Conservation (phyloP, 2,797 vertebrate species). For the Coilia nasus region DNA sequence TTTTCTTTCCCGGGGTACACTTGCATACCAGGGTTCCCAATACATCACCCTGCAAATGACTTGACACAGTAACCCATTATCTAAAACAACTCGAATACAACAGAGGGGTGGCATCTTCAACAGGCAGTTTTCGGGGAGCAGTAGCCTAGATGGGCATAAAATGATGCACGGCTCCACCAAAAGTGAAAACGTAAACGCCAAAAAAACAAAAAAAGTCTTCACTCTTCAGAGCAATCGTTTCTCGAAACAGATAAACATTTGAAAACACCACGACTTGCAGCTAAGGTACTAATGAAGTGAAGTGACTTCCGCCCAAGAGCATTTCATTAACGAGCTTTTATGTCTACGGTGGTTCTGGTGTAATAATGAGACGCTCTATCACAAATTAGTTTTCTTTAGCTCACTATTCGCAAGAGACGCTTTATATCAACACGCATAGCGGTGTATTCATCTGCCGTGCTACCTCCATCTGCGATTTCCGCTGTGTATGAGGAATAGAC, state of each 20-base stretch:
- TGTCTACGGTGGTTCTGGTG: background rate
- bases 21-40: background rate
- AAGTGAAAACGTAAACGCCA: background rate
- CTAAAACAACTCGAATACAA: background rate
- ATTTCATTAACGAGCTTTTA: background rate
- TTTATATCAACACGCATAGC: background rate
- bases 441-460: background rate
- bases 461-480: background rate
- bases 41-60: background rate
- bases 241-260: background rate
- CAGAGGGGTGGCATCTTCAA: background rate
- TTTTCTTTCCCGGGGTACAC: background rate
- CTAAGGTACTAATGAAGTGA: background rate
- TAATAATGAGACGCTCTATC: background rate
- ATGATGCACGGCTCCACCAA: background rate
- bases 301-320: background rate
- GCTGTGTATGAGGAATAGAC: background rate
- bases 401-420: background rate
- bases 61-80: constrained; percentile 23
- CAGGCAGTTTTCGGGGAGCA: background rate
- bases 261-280: background rate
- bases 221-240: background rate
- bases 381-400: constrained; percentile 7
- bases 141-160: background rate
- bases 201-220: no score